Evolutionary conservation across 2,888 invertebrate species (phyloP), one percentile per base, ranked within the genome.

Genomic region (Tridacna gigas): DNA sequence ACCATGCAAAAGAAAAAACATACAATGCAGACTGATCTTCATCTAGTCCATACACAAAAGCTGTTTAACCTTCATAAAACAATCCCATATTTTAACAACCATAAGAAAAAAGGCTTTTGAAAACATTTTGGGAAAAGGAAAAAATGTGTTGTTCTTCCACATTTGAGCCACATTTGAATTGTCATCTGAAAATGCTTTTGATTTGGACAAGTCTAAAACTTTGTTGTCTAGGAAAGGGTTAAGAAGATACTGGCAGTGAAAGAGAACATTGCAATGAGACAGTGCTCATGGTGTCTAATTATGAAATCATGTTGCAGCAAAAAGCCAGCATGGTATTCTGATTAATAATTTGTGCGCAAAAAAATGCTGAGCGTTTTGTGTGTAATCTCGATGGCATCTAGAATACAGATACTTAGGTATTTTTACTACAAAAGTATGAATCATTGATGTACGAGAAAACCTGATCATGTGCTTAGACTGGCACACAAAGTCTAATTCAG

Each of bases 401-500:
- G n/a, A 47, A 47, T n/a, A 45, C 18, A 45, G 45, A 69, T 25
- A 45, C 11, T 65, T 69, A 37, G 69, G 69, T 69, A 69, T 69
- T 69, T 69, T 69, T 69, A 69, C 69, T 69, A 69, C 69, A 18
- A 28, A 18, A 47, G 28, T 13, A 69, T 69, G 69, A 69, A 69
- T 69, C 69, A 69, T 69, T 69, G 69, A 69, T 69, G 69, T 69
- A 69, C 69, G 45, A 69, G 69, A 69, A 69, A 45, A 69, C 47
- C 69, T 66, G 66, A 66, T 66, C 66, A 28, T 66, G 28, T 47
- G 69, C 69, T 28, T 45, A 69, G 79, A 48, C 73, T 79, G 61
- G 73, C 69, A 63, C 77, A 78, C 65, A 37, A 61, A 71, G 47
- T 71, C 45, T 22, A 71, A 78, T 51, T 76, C 61, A 63, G 73